Evolutionary conservation across 2,888 invertebrate species (phyloP), one percentile per base, ranked within the genome.

Genomic region (Campaea margaritaria): DNA sequence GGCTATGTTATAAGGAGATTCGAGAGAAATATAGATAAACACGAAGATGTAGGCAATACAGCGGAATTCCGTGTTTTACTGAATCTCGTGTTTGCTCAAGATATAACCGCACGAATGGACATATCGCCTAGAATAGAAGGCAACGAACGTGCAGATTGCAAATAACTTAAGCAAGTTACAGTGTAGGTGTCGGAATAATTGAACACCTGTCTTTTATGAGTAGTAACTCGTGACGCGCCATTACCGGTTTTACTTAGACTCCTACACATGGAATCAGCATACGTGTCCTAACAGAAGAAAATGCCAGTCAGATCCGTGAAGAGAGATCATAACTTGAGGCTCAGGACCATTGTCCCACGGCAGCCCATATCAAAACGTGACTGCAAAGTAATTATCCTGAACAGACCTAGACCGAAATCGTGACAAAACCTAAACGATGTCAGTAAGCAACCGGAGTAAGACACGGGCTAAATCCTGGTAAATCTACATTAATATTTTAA

Each of bases 201-300:
- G 62, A 75, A 78, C 81, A 83, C 82, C 82, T 82, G 81, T 72
- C 57, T 42, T 41, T 38, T 42, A n/a, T n/a, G n/a, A n/a, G n/a
- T n/a, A 39, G 28, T 50, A 47, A 1, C 36, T 21, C 14, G 31
- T 42, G 21, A 44, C 36, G 31, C 27, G 28, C 58, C 16, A 36
- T 49, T 56, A 56, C 58, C 48, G 64, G 55, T 57, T 64, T 27
- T 27, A 31, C 21, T 41, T 21, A 13, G 38, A 45, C 41, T 55
- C 55, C 47, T 44, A 55, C 47, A 46, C 42, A 8, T 53, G 27
- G 13, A 27, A 49, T 34, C 36, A 36, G 42, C 12, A 48, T 39
- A 51, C 7, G 1, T 31, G 12, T 9, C n/a, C n/a, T 4, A 42
- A 16, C 38, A 38, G 11, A 21, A 53, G 43, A 43, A 36, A 38